Evolutionary conservation across 2,888 invertebrate species (phyloP).

Genomic region (Hedya salicella): DNA sequence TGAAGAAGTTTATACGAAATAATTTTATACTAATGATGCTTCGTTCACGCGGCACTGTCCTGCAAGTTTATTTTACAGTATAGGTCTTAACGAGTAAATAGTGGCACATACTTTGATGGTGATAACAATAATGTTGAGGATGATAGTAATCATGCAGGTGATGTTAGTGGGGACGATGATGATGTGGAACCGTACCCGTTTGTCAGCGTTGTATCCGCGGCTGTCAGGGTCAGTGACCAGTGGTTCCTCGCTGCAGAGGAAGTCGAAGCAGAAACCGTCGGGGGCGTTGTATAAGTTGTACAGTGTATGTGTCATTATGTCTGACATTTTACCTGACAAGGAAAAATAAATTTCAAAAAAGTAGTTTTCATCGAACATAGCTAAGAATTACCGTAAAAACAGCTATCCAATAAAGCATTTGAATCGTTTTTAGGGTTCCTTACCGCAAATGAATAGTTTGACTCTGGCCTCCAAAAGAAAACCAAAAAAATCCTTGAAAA

Average conservation of each 20-base stretch:
- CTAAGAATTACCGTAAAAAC: too few species aligned
- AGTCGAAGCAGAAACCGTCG: conserved; percentile 90
- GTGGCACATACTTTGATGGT: too few species aligned
- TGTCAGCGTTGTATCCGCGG: conserved; percentile 87
- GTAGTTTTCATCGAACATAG: too few species aligned
- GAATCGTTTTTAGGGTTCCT: too few species aligned
- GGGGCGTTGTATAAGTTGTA: conserved; percentile 89
- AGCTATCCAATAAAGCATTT: too few species aligned
- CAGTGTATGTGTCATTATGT: conserved; percentile 88
- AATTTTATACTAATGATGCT: too few species aligned
- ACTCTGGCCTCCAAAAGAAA: too few species aligned
- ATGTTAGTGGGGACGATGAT: not conserved
- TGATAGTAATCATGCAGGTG: not conserved
- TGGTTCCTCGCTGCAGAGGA: conserved; percentile 87
- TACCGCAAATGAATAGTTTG: too few species aligned
- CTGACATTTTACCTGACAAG: conserved; percentile 76
- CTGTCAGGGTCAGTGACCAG: conserved; percentile 86
- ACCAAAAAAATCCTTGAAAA: too few species aligned
- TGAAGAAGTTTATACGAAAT: conserved; percentile 45
- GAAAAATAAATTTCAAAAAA: not conserved
- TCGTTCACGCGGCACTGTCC: too few species aligned
- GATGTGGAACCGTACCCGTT: conserved; percentile 78
- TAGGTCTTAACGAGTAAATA: too few species aligned
- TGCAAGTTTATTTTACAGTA: too few species aligned
- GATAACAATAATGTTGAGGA: not conserved